These are phyloP conservation scores for Tribolium madens DNA, from an alignment of 1,140 invertebrate genomes.

Conservation along the genomic window DNA sequence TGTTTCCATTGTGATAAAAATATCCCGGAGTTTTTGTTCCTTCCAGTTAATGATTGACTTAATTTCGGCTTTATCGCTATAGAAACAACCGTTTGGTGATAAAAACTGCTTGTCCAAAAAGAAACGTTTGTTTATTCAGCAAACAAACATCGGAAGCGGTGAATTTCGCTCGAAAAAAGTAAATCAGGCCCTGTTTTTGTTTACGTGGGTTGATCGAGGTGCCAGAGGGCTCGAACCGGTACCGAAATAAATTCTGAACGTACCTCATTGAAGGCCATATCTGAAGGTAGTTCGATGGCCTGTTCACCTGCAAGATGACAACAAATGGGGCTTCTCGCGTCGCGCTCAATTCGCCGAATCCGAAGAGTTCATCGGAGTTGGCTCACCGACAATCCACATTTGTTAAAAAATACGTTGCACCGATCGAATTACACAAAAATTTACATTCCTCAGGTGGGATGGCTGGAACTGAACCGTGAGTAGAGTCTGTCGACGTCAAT, in stretches of 20 bases:
- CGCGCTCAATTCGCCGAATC: constrained; percentile 16
- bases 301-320: constrained; percentile 51
- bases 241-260: constrained; percentile 37
- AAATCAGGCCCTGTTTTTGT: constrained; percentile 9
- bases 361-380: constrained; percentile 16
- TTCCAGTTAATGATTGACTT: background rate
- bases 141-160: background rate
- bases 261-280: constrained; percentile 64
- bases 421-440: constrained; percentile 46
- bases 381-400: constrained; percentile 24
- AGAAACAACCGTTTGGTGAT: background rate
- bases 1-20: background rate
- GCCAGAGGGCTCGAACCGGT: constrained; percentile 7
- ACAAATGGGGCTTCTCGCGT: constrained; percentile 33
- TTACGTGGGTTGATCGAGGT: background rate
- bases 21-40: background rate
- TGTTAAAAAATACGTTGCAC: constrained; percentile 30
- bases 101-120: background rate
- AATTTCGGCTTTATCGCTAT: background rate
- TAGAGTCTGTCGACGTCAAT: background rate
- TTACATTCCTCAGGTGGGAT: constrained; percentile 52
- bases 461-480: background rate
- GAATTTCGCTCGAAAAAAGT: background rate
- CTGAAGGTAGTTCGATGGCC: constrained; percentile 62
- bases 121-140: background rate